Conservation (phyloP, 2,888 invertebrate species). For the Camptogramma bilineatum region DNA sequence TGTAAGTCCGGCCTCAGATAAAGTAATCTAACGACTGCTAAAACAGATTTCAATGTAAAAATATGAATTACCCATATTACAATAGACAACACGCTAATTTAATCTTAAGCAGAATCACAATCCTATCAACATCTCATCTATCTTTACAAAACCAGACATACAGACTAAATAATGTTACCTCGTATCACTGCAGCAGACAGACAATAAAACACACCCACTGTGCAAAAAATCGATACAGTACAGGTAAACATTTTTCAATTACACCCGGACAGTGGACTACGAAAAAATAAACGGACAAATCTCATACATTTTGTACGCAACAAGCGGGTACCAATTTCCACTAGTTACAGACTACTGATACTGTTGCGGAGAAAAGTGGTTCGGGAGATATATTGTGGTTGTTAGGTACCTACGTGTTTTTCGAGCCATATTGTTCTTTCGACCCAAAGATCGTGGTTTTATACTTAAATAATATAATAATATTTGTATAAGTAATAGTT, state of each 20-base stretch:
- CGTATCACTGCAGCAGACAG: constrained; percentile 28
- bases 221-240: constrained; percentile 42
- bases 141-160: constrained; percentile 4
- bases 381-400: neutral
- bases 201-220: constrained; percentile 19
- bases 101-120: neutral
- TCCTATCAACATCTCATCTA: constrained; percentile 1
- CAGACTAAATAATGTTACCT: constrained; percentile 5
- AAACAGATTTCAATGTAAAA: too few species aligned
- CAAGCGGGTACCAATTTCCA: constrained; percentile 77
- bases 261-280: constrained; percentile 64
- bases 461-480: too few species aligned
- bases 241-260: constrained; percentile 73
- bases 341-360: constrained; percentile 68
- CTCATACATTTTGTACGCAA: constrained; percentile 79
- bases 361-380: constrained; percentile 30
- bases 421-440: neutral
- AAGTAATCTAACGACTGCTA: too few species aligned
- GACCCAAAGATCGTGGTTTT: too few species aligned
- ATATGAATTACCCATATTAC: too few species aligned
- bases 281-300: constrained; percentile 78
- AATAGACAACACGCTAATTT: too few species aligned
- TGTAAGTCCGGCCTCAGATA: too few species aligned
- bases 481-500: too few species aligned
- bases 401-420: too few species aligned